phyloP scores from a whole-genome alignment of 2,797 vertebrate genomes.

The Mormyrops boulengeri region DNA sequence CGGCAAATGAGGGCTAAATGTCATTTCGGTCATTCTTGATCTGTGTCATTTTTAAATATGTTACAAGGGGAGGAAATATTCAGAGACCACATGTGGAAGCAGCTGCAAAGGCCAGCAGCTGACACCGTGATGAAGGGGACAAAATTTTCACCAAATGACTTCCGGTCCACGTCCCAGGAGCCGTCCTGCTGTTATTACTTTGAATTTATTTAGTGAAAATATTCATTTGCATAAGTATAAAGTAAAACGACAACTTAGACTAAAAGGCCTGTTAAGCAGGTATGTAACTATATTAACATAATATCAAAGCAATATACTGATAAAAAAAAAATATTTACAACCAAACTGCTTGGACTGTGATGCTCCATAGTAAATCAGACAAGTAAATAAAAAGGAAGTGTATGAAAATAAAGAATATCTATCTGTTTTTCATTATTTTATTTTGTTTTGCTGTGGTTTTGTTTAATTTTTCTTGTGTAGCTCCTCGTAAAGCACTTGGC shows the following conservation, averaged over 20 bases:
- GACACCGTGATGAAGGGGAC: background rate
- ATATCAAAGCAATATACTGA: background rate
- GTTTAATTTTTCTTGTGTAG: background rate
- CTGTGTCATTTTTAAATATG: background rate
- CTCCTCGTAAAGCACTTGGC: background rate
- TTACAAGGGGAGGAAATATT: background rate
- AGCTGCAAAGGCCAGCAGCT: background rate
- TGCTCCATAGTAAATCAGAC: background rate
- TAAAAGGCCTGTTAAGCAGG: background rate
- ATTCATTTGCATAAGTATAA: background rate
- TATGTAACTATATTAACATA: background rate
- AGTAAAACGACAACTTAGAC: background rate
- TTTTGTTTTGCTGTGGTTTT: background rate
- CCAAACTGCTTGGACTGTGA: background rate
- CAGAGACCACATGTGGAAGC: background rate
- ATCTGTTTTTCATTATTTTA: background rate
- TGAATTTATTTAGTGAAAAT: background rate
- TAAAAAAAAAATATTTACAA: background rate
- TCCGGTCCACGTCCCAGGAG: background rate
- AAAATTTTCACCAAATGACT: background rate
- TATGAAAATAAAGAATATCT: background rate
- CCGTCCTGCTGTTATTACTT: background rate
- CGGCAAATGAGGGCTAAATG: background rate
- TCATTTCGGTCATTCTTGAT: background rate
- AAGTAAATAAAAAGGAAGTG: background rate